Evolutionary conservation across 2,113 vertebrate species (phyloP), one percentile per base, ranked within the genome.

Genomic region (Ctenodactylus gundi): DNA sequence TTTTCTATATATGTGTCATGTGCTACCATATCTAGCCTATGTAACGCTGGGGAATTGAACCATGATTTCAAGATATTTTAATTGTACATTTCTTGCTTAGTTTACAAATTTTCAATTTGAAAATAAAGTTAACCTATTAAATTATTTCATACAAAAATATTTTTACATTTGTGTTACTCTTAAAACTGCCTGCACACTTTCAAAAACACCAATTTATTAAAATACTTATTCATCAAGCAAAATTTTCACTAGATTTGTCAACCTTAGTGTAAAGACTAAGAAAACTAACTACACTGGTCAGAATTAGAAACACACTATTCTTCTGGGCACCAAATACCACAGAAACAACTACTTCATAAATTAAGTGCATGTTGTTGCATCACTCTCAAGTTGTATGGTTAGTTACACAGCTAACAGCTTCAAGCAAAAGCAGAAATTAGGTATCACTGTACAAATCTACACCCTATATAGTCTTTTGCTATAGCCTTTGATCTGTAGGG

Each of bases 71-170:
- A 55, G 15, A 15, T 55, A 55, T 62, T 94, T 90, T 85, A 85
- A 70, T 41, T 76, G n/a, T n/a, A 91, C 23, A n/a, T n/a, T 91
- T 73, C 86, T 60, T 86, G n/a, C 14, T 86, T 76, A 94, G 34
- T 31, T 88, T 80, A 90, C 11, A 77, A 75, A 13, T 55, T 82
- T 29, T 88, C 20, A 49, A 46, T 68, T 83, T 82, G 75, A 53
- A 77, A 76, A 53, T 81, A 36, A n/a, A n/a, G n/a, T n/a, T n/a
- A n/a, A n/a, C n/a, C n/a, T 58, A 44, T 53, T 18, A 44, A 20
- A 77, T 44, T 67, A 73, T 1, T 65, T 83, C 60, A 92, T 55
- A 67, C 51, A 46, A 95, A 88, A 88, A 53, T 41, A 58, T 46
- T 58, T 82, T 46, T 77, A 72, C 44, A 46, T 75, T 57, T 87